Base-by-base conservation (phyloP, 2,888 invertebrate species). In the Drosophila acutilabella region DNA sequence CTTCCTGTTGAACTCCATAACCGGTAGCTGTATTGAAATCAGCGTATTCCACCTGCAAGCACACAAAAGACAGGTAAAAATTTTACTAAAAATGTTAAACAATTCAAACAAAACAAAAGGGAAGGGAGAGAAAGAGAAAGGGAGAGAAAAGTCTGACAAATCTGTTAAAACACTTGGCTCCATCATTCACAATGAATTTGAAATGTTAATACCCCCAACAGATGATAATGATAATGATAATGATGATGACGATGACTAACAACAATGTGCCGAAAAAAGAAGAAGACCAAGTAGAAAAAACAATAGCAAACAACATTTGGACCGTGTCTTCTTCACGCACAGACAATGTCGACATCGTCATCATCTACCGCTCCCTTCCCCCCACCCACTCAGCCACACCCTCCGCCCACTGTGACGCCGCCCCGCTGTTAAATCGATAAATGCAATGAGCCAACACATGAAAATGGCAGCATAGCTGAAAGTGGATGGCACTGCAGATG, bases 21-120 rank as follows among this genome's bases (percentile, higher is more conserved):
- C 71, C 82, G 77, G 82, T 68, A 74, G 78, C 84, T 88, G 82
- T 67, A 68, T 76, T 74, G 20, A 70, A 64, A 53, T 74, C 90
- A 89, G 90, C 84, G 64, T 88, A 77, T 71, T 88, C 87, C 79
- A 74, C 74, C 90, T 91, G 74, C 23, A 68, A 71, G n/a, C 23
- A 6, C 48, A 61, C 51, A 48, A 45, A 6, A 33, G 36, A 6
- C 18, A 36, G 30, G 7, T 30, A 30, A 30, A 30, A 42, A 45
- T 16, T 23, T 53, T 30, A 47, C 16, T 51, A 38, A 16, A 51
- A 33, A 53, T 5, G 44, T 11, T 16, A n/a, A 40, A 16, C 16
- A 53, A 26, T 16, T 14, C 23, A 51, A 41, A 41, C 41, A 14
- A 30, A 30, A 30, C 30, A 47, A 30, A 14, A 6, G 26, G 26